A percentile compares a stretch with the other conserved stretches of the same genome.
Evolutionary conservation across 2,113 vertebrate genomes (phyloP).

Genomic region (Manacus vitellinus): DNA sequence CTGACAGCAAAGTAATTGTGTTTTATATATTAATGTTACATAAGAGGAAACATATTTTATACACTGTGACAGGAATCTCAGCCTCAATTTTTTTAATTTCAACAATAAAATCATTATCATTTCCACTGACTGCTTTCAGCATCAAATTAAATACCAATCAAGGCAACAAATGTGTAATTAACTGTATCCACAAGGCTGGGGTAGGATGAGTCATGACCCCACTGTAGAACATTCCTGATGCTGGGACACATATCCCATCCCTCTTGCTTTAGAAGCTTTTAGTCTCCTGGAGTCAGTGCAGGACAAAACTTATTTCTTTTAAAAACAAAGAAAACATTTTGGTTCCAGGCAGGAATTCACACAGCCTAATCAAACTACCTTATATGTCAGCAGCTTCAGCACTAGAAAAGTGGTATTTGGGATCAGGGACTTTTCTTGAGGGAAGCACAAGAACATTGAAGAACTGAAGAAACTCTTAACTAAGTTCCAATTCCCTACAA

Average conservation of each 20-base stretch:
- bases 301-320: not conserved
- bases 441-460: accelerated
- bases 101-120: not conserved
- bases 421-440: not conserved
- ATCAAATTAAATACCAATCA: not conserved
- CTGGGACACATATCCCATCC: accelerated
- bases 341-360: not conserved
- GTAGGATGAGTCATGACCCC: not conserved
- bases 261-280: not conserved
- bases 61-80: not conserved
- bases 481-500: not conserved
- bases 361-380: not conserved
- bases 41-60: not conserved
- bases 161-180: not conserved
- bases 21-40: not conserved
- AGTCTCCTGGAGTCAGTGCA: not conserved
- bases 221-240: no score
- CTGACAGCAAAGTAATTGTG: not conserved
- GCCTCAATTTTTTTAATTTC: not conserved
- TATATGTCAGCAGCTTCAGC: not conserved
- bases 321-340: not conserved
- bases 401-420: not conserved
- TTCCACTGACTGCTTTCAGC: not conserved
- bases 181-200: accelerated
- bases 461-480: not conserved